Percentiles rank a stretch among this genome's conserved stretches.
These are phyloP conservation scores for Alca torda DNA, from an alignment of 2,797 vertebrate genomes.

Conservation along the genomic window DNA sequence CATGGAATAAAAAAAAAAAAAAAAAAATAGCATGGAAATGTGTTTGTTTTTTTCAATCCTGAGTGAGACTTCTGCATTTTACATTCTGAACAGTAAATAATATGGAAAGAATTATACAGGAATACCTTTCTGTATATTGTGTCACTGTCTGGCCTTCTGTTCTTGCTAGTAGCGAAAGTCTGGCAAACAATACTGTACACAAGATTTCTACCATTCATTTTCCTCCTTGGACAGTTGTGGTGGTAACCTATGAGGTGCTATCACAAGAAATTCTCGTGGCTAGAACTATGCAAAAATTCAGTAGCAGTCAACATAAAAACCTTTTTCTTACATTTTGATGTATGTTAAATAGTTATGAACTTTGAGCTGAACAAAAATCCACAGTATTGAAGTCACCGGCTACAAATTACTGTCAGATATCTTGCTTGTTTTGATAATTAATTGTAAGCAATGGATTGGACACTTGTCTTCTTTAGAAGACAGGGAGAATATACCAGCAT, in stretches of 20 bases:
- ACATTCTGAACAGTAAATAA: not conserved
- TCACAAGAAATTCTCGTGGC: not conserved
- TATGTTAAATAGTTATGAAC: not conserved
- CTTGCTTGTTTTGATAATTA: not conserved
- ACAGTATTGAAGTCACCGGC: rapidly evolving
- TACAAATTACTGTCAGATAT: not conserved
- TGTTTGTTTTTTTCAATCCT: not conserved
- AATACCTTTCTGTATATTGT: not conserved
- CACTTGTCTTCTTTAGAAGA: not conserved
- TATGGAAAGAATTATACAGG: not conserved
- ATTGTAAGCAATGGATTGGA: not conserved
- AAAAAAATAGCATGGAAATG: not conserved
- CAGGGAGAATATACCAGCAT: not conserved
- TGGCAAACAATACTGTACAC: not conserved
- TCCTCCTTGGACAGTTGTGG: not conserved
- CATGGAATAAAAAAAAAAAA: not conserved
- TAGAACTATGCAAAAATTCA: not conserved
- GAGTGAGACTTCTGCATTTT: not conserved
- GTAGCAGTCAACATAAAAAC: not conserved
- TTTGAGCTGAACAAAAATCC: not conserved
- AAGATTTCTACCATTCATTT: not conserved
- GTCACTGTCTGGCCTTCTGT: not conserved
- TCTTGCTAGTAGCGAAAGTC: not conserved
- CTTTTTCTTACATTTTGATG: not conserved
- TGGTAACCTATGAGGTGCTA: not conserved